Evolutionary conservation across 2,113 vertebrate genomes (phyloP).

Genomic region (Callorhinus ursinus): DNA sequence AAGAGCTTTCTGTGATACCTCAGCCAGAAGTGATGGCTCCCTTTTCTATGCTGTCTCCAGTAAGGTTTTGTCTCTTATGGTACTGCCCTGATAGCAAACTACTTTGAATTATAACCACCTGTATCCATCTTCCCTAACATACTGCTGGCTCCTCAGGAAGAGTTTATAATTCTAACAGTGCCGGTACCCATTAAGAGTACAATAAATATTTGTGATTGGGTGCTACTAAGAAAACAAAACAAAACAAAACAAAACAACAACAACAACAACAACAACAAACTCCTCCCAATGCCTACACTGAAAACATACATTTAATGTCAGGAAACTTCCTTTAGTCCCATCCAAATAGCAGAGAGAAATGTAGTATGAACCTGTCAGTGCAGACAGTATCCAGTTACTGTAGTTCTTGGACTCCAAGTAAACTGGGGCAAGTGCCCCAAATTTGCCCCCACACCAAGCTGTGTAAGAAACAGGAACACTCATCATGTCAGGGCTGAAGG

Average conservation of each 20-base stretch:
- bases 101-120: not conserved
- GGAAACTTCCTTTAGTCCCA: not conserved
- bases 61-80: not conserved
- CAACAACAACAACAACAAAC: not conserved
- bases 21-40: not conserved
- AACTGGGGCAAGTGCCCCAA: not conserved
- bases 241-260: not conserved
- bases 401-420: not conserved
- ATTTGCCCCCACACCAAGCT: not conserved
- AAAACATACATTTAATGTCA: not conserved
- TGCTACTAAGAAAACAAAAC: not conserved
- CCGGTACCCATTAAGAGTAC: not conserved
- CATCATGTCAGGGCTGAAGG: not conserved
- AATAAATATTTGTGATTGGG: not conserved
- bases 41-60: not conserved
- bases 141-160: not conserved
- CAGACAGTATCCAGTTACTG: not conserved
- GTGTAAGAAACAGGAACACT: not conserved
- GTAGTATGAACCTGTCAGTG: not conserved
- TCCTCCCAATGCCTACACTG: not conserved
- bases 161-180: not conserved
- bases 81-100: not conserved
- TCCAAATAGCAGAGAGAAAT: not conserved
- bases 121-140: not conserved
- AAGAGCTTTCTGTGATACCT: not conserved